These are phyloP conservation scores for Agrypnia vestita DNA, from an alignment of 1,140 invertebrate genomes.

Conservation along the genomic window DNA sequence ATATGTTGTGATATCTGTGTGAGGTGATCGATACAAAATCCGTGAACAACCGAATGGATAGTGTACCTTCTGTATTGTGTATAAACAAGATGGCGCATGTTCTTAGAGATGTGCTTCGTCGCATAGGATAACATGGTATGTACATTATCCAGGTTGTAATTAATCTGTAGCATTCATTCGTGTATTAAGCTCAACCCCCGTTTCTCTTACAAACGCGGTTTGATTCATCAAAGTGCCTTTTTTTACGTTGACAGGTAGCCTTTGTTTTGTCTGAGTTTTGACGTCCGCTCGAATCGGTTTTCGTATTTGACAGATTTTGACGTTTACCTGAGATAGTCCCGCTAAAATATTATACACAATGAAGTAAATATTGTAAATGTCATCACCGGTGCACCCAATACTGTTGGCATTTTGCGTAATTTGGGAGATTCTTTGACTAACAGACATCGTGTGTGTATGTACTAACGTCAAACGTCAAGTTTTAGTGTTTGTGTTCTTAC, in stretches of 20 bases:
- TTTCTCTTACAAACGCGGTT: not conserved
- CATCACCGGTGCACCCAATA: no score
- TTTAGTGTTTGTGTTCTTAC: not conserved
- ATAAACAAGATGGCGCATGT: slow-evolving; percentile 53
- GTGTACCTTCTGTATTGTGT: slow-evolving; percentile 50
- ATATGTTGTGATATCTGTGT: slow-evolving; percentile 41
- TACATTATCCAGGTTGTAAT: slow-evolving; percentile 26
- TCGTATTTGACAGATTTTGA: not conserved
- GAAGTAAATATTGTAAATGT: no score
- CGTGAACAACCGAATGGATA: slow-evolving; percentile 38
- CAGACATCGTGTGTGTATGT: no score
- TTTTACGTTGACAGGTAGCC: slow-evolving; percentile 34
- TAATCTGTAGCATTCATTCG: not conserved
- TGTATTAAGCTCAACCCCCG: not conserved
- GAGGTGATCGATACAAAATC: slow-evolving; percentile 43
- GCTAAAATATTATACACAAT: not conserved
- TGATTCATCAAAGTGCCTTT: slow-evolving; percentile 25
- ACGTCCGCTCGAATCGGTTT: not conserved
- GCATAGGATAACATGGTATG: slow-evolving; percentile 49
- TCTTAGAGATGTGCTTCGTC: slow-evolving; percentile 46
- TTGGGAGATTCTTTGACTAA: no score
- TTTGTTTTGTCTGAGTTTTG: slow-evolving; percentile 36
- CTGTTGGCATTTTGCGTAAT: no score
- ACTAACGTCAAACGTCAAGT: slow-evolving; percentile 3
- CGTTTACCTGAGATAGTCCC: not conserved